phyloP scores from a whole-genome alignment of 1,140 invertebrate genomes.

The Brachionus rubens region DNA sequence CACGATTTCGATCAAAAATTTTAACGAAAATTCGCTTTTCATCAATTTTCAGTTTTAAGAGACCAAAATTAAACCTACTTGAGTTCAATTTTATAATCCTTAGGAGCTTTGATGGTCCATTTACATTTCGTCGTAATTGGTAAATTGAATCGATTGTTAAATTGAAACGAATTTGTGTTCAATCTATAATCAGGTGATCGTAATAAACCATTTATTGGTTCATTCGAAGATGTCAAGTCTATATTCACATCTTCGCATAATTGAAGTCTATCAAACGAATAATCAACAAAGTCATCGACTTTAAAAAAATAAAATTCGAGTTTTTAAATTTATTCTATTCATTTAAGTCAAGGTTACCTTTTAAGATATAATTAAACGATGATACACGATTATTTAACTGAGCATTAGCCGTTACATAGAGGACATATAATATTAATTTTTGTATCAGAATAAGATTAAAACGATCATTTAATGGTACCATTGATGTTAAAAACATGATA shows the following conservation, averaged over 20 bases:
- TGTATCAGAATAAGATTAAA: too few species aligned
- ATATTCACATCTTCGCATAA: not conserved
- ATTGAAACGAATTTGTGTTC: not conserved
- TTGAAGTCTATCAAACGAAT: conserved; percentile 1
- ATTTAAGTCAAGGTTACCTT: too few species aligned
- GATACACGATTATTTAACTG: too few species aligned
- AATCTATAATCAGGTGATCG: conserved; percentile 8
- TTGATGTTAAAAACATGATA: too few species aligned
- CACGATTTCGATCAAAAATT: not conserved
- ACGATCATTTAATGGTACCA: too few species aligned
- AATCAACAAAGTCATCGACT: not conserved
- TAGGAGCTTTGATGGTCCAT: not conserved
- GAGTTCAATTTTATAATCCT: not conserved
- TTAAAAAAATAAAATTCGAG: not conserved
- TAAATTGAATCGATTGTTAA: not conserved
- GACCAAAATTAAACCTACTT: not conserved
- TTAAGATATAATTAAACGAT: too few species aligned
- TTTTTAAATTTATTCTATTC: too few species aligned
- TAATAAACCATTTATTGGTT: not conserved
- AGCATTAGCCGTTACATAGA: too few species aligned
- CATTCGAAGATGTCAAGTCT: not conserved
- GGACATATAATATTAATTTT: too few species aligned
- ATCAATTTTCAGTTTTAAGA: not conserved
- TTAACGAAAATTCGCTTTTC: too few species aligned
- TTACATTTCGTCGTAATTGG: not conserved